A percentile compares a stretch with the other conserved stretches of the same genome.
phyloP scores from a whole-genome alignment of 2,797 vertebrate genomes.

The Hippoglossus hippoglossus region DNA sequence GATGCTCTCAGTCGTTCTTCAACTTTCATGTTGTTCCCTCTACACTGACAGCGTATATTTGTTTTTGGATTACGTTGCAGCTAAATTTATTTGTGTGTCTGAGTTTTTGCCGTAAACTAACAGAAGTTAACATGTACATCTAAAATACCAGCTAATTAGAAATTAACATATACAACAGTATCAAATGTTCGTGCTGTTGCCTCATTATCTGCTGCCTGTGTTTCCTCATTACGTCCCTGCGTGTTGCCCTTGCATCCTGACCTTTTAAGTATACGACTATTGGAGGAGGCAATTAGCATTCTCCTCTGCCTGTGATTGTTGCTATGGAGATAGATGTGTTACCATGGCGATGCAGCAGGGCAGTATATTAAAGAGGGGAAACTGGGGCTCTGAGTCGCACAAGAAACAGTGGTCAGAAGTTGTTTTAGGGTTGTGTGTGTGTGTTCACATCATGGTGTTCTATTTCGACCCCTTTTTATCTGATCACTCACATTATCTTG shows the following conservation, averaged over 20 bases:
- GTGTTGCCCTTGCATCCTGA: conserved; percentile 30
- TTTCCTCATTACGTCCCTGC: conserved; percentile 31
- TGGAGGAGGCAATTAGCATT: conserved; percentile 70
- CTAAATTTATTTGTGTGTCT: not conserved
- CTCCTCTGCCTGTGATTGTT: conserved; percentile 74
- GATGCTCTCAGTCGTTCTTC: not conserved
- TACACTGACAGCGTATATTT: not conserved
- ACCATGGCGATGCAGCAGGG: conserved; percentile 61
- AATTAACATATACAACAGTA: not conserved
- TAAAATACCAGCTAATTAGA: not conserved
- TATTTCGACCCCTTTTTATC: not conserved
- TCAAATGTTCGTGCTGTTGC: not conserved
- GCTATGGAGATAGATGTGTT: conserved; percentile 72
- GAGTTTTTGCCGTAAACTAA: not conserved
- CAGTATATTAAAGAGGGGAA: conserved; percentile 51
- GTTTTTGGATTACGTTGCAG: not conserved
- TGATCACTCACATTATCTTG: not conserved
- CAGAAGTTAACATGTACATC: not conserved
- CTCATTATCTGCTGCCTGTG: conserved; percentile 5
- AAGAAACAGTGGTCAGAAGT: conserved; percentile 31
- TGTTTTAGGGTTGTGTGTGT: not conserved
- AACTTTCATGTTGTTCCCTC: not conserved
- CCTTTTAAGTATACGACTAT: conserved; percentile 60
- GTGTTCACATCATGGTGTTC: not conserved
- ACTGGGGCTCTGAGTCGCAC: conserved; percentile 38